These are phyloP conservation scores for Tautogolabrus adspersus DNA, from an alignment of 2,113 vertebrate species.

Conservation along the genomic window DNA sequence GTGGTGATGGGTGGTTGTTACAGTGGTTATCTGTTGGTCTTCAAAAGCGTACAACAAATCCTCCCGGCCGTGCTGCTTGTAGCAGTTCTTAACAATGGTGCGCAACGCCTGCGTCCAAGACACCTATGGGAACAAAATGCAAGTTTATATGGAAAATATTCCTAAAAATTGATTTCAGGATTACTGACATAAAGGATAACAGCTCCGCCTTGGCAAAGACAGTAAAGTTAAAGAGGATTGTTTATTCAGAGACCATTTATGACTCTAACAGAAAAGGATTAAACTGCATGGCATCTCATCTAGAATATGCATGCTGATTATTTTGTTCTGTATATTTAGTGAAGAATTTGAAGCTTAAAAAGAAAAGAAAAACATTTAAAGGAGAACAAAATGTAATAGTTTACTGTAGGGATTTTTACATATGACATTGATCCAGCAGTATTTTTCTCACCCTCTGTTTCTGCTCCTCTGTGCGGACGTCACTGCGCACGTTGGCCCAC, in stretches of 20 bases:
- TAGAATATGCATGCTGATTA: no score
- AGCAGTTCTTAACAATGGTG: conserved; percentile 99
- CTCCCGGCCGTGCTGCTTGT: conserved; percentile 97
- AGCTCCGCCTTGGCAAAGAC: neutral
- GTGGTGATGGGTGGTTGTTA: conserved; percentile 82
- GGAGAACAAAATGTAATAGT: no score
- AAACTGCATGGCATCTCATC: no score
- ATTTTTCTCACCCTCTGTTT: conserved; percentile 89
- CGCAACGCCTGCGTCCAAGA: conserved; percentile 97
- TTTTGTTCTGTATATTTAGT: no score
- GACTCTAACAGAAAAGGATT: no score
- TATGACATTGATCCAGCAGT: neutral
- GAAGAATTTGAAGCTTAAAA: no score
- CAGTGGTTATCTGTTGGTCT: conserved; percentile 87
- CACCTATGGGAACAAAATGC: conserved; percentile 80
- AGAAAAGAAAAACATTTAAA: no score
- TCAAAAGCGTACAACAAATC: conserved; percentile 97
- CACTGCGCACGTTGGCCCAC: conserved; percentile 98
- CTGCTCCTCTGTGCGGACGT: conserved; percentile 97
- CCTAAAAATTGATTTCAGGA: neutral
- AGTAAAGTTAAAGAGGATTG: neutral
- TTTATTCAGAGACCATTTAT: no score
- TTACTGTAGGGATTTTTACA: no score
- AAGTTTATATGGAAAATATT: neutral
- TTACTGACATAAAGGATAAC: neutral